These are phyloP conservation scores for Plebejus argus DNA, from an alignment of 2,888 invertebrate species.

Conservation along the genomic window DNA sequence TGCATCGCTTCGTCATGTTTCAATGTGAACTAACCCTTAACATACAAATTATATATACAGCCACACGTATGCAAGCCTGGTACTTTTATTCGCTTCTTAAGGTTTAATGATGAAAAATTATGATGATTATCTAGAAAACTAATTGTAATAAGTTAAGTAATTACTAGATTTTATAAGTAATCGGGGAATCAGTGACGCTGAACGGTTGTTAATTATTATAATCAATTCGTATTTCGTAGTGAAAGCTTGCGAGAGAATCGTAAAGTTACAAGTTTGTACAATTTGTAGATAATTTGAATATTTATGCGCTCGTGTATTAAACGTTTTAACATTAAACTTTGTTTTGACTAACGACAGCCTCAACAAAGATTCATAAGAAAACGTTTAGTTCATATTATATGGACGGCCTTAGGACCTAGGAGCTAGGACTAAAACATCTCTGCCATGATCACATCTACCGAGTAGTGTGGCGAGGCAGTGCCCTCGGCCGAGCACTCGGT, in stretches of 20 bases:
- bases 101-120: conserved; percentile 13
- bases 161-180: conserved; percentile 3
- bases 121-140: conserved; percentile 9
- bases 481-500: no score
- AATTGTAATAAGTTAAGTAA: background rate
- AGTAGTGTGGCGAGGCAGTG: no score
- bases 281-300: background rate
- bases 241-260: background rate
- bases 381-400: no score
- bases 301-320: background rate
- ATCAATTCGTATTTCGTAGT: background rate
- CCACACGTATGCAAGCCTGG: conserved; percentile 39
- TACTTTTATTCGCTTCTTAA: background rate
- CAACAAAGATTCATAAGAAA: no score
- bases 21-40: no score
- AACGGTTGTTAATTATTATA: conserved; percentile 11
- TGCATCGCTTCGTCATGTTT: no score
- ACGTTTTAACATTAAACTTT: background rate
- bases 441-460: no score
- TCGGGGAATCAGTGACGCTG: background rate
- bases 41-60: background rate
- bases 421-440: no score
- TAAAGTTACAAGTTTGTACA: background rate
- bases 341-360: no score
- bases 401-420: no score